Percentiles rank a stretch among this genome's conserved stretches.
Evolutionary conservation across 2,888 invertebrate genomes (phyloP).

Genomic region (Conchocele bisecta): DNA sequence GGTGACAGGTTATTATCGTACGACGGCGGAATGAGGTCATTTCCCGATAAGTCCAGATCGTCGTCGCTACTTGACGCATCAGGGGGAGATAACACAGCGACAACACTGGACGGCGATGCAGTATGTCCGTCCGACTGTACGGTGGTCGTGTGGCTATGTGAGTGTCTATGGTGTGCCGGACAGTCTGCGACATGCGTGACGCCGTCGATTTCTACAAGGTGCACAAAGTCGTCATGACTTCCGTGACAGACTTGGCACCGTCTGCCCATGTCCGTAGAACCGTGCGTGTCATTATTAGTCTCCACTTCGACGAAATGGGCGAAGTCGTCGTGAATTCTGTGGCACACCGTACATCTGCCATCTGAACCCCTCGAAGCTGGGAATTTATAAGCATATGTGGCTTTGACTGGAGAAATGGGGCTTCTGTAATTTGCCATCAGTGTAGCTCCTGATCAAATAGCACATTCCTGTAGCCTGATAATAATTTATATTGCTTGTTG

Average conservation of each 20-base stretch:
- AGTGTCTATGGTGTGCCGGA: neutral
- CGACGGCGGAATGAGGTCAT: slow-evolving; percentile 59
- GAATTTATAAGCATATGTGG: slow-evolving; percentile 11
- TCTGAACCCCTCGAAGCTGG: slow-evolving; percentile 43
- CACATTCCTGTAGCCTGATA: no score
- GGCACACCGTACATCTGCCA: slow-evolving; percentile 54
- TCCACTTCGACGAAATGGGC: slow-evolving; percentile 50
- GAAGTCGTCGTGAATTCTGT: slow-evolving; percentile 52
- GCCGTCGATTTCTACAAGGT: slow-evolving; percentile 21
- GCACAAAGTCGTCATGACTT: slow-evolving; percentile 32
- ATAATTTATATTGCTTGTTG: no score
- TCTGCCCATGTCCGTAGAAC: neutral
- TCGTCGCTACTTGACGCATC: slow-evolving; percentile 22
- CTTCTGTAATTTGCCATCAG: no score
- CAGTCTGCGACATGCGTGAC: neutral
- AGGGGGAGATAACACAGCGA: neutral
- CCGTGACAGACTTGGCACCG: slow-evolving; percentile 11
- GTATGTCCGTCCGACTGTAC: neutral
- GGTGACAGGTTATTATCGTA: slow-evolving; percentile 60
- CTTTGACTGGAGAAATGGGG: no score
- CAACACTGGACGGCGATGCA: neutral
- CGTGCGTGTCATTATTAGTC: slow-evolving; percentile 15
- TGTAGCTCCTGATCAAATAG: no score
- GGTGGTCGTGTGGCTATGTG: neutral
- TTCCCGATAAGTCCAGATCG: slow-evolving; percentile 49